These are phyloP conservation scores for Oreotrochilus melanogaster DNA, from an alignment of 2,113 vertebrate species.

Conservation along the genomic window DNA sequence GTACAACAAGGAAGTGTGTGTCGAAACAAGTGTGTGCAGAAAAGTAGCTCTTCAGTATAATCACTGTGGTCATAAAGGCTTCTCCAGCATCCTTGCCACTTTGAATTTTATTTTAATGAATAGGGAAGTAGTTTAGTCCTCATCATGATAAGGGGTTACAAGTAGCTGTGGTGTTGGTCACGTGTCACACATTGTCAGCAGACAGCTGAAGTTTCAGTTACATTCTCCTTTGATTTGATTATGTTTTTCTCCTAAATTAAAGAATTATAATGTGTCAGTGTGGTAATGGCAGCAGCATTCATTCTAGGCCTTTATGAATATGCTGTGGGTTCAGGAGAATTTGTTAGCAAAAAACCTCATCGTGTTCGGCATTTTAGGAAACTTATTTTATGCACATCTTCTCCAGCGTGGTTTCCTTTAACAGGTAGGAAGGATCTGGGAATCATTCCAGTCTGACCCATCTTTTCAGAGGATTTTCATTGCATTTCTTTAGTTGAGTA, in stretches of 20 bases:
- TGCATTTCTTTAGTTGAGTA: neutral
- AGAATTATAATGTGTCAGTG: slow-evolving; percentile 45
- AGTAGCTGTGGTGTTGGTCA: slow-evolving; percentile 15
- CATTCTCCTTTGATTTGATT: slow-evolving; percentile 64
- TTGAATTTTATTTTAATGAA: slow-evolving; percentile 13
- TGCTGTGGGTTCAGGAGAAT: neutral
- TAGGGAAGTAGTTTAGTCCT: neutral
- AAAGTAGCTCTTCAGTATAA: neutral
- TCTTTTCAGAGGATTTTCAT: slow-evolving; percentile 3
- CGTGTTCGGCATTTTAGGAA: neutral
- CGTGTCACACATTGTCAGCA: neutral
- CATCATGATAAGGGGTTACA: slow-evolving; percentile 31
- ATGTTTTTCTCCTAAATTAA: slow-evolving; percentile 57
- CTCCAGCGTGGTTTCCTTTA: neutral
- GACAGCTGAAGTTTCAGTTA: slow-evolving; percentile 56
- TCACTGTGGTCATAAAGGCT: neutral
- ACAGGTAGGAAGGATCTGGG: neutral
- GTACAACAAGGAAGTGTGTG: neutral
- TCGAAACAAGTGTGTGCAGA: neutral
- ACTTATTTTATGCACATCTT: neutral
- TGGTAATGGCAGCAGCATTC: slow-evolving; percentile 15
- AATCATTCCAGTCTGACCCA: neutral
- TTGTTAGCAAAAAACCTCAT: slow-evolving; percentile 1
- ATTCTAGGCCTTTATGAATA: slow-evolving; percentile 4
- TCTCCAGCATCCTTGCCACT: neutral